Base-by-base conservation (phyloP, 2,113 vertebrate genomes). In the Gobio gobio region DNA sequence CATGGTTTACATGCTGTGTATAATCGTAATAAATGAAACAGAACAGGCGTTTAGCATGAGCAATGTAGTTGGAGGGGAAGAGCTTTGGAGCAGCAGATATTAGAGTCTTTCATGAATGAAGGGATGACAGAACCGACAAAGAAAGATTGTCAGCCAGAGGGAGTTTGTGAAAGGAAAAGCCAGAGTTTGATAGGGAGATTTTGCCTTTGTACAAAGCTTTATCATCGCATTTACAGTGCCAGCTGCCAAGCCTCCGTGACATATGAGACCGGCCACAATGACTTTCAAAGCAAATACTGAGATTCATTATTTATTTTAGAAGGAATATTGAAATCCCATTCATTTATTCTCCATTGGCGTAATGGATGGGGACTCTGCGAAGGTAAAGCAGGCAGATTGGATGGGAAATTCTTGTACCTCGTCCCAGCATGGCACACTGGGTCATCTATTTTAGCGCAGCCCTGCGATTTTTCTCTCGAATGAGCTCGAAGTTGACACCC, bases 281-380 rank as follows among this genome's bases (percentile, higher is more conserved):
- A 83, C 81, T 83, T 72, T 83, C 49, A 58, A 56, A 83, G 49
- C 66, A 83, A 70, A 70, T 82, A 58, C 81, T 83, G 45, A 0
- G 20, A 56, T 83, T 83, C 49, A 83, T 83, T 83, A 83, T 83
- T 83, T 72, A 83, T 72, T 72, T 83, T 49, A 72, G 64, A 56
- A 24, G 49, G 64, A 58, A 72, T 83, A 83, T 72, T 83, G 49
- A 58, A 83, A 83, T 83, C 81, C 47, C 22, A 83, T 83, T 83
- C 66, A 83, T 49, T 80, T 80, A 63, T 64, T 80, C 43, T 80
- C 40, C 24, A 33, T 43, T 72, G 66, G 81, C 13, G 61, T 82
- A 70, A 82, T 82, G 80, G 64, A 72, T 83, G 47, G 78, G 58
- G 78, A 64, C 61, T 45, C 43, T 45, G 24, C 20, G 63, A 70